Base-by-base conservation (phyloP, 2,797 vertebrate species). In the Aulostomus chinensis region DNA sequence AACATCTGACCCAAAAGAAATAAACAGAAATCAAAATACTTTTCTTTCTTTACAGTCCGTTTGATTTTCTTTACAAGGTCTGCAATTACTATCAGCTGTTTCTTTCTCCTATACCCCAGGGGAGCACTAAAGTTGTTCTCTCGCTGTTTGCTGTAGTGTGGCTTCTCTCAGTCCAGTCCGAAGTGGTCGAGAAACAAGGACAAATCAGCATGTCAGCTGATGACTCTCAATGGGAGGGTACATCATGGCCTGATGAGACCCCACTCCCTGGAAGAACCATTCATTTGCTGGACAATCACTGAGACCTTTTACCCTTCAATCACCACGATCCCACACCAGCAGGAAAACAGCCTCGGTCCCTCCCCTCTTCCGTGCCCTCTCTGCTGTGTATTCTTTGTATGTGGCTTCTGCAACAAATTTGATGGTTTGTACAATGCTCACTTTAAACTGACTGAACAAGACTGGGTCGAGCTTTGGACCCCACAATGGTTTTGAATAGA, bases 171-270 rank as follows among this genome's bases (percentile, higher is more conserved):
- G 49, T 29, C 58, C 35, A 37, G 47, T 20, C 43, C 68, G 51
- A 37, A 66, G 58, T 54, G 80, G 66, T 66, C 60, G 57, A 43
- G 71, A 76, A 79, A 85, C 68, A 76, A 85, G 68, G 48, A 64
- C 56, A 67, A 85, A 85, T 81, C 85, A 86, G 62, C 28, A 52
- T 39, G 68, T 76, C 37, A 41, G 63, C 74, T 80, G 72, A 84
- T 72, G 76, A 75, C 58, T 67, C 63, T 74, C 78, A 64, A 50
- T 35, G 12, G 78, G 79, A 53, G 65, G 60, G 55, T 55, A 62
- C 51, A 54, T 48, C 49, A 72, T 65, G 62, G 54, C 32, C 48
- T 58, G 78, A 83, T 80, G 81, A 73, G 53, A 58, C 37, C 72
- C n/a, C 11, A 24, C 55, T 80, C 58, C 33, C 40, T 33, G 17